These are phyloP conservation scores for Psittacula cyanocephala DNA, from an alignment of 2,113 vertebrate species.

Conservation along the genomic window DNA sequence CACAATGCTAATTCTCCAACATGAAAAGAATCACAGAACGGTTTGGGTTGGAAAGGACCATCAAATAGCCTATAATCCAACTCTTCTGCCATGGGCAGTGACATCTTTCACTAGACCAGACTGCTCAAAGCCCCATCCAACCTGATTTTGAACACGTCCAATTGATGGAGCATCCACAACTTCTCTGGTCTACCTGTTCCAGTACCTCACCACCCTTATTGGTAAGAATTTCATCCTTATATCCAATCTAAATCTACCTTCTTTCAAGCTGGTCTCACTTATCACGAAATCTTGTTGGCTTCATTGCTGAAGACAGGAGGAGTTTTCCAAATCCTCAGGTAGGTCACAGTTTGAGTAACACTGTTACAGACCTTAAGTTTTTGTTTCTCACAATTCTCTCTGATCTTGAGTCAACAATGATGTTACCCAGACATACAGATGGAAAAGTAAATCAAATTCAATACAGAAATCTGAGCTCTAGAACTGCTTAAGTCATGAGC, in stretches of 20 bases:
- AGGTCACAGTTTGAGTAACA: neutral
- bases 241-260: neutral
- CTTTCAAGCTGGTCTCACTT: neutral
- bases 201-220: neutral
- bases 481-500: neutral
- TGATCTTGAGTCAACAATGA: neutral
- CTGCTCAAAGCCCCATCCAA: neutral
- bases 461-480: neutral
- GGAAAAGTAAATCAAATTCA: neutral
- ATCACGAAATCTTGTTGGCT: neutral
- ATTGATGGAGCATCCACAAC: rapidly evolving
- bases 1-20: neutral
- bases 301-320: neutral
- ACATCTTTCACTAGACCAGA: neutral
- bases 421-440: neutral
- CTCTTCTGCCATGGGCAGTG: neutral
- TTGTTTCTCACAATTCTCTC: neutral
- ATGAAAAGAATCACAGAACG: neutral
- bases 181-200: neutral
- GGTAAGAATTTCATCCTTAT: neutral
- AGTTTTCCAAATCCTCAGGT: neutral
- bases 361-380: neutral
- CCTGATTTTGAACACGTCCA: neutral
- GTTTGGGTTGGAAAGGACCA: neutral
- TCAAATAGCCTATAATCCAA: neutral